A percentile compares a stretch with the other conserved stretches of the same genome.
Conservation (phyloP, 1,140 invertebrate species). For the Euura lappo region DNA sequence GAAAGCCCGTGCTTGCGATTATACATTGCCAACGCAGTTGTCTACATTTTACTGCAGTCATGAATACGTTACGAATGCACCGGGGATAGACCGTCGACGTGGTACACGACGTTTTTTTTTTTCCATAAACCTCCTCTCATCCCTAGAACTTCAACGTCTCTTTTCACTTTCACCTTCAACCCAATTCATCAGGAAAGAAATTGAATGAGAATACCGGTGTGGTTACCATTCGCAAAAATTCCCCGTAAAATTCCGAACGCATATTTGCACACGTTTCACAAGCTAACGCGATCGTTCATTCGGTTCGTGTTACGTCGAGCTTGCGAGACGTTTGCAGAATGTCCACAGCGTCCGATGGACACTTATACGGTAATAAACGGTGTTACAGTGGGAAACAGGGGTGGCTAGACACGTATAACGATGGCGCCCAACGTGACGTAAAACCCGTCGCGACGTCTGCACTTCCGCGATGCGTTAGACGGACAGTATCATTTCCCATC, state of each 20-base stretch:
- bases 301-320: no score
- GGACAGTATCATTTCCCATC: constrained; percentile 31
- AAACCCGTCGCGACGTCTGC: constrained; percentile 44
- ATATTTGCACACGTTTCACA: no score
- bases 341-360: no score
- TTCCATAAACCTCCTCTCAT: not conserved
- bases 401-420: constrained; percentile 41
- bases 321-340: no score
- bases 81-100: not conserved
- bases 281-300: no score
- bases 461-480: not conserved
- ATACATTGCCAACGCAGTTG: constrained; percentile 9
- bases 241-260: no score
- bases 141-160: not conserved
- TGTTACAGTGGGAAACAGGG: no score
- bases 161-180: no score
- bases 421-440: constrained; percentile 45
- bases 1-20: constrained; percentile 8
- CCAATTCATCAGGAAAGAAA: no score
- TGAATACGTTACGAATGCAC: constrained; percentile 13
- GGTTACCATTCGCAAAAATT: no score
- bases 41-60: constrained; percentile 13
- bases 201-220: no score
- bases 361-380: no score
- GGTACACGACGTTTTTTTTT: not conserved